Evolutionary conservation across 2,888 invertebrate species (phyloP).

Genomic region (Poecilus cupreus): DNA sequence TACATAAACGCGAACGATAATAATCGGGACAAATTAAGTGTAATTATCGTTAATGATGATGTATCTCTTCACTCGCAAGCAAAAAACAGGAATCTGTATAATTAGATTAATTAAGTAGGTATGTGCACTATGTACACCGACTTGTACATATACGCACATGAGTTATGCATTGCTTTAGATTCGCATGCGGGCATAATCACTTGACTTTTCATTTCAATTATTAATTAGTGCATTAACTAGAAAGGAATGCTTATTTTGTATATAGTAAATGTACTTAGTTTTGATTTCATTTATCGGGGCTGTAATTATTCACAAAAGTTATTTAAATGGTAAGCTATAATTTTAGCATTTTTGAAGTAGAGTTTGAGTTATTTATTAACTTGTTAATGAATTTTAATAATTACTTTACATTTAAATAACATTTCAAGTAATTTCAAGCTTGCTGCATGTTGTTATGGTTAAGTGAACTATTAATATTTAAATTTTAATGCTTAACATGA

Average conservation of each 20-base stretch:
- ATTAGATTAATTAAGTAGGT: conserved; percentile 60
- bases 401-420: neutral
- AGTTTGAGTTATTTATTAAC: neutral
- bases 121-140: conserved; percentile 43
- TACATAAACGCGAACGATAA: conserved; percentile 44
- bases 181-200: conserved; percentile 46
- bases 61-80: conserved; percentile 45
- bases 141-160: conserved; percentile 4
- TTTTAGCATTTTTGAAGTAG: neutral
- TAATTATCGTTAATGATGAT: conserved; percentile 59
- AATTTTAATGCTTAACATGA: neutral
- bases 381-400: neutral
- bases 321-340: neutral
- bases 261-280: neutral
- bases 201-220: conserved; percentile 37
- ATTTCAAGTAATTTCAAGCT: neutral
- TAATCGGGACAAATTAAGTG: conserved; percentile 53
- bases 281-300: conserved; percentile 38
- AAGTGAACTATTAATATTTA: neutral
- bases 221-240: conserved; percentile 48
- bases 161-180: conserved; percentile 14
- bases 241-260: conserved; percentile 42
- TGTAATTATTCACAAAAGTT: conserved; percentile 14
- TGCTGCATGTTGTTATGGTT: neutral
- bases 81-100: conserved; percentile 50